Percentiles rank a stretch among this genome's conserved stretches.
Evolutionary conservation across 1,140 invertebrate genomes (phyloP).

Genomic region (Drosophila truncata): DNA sequence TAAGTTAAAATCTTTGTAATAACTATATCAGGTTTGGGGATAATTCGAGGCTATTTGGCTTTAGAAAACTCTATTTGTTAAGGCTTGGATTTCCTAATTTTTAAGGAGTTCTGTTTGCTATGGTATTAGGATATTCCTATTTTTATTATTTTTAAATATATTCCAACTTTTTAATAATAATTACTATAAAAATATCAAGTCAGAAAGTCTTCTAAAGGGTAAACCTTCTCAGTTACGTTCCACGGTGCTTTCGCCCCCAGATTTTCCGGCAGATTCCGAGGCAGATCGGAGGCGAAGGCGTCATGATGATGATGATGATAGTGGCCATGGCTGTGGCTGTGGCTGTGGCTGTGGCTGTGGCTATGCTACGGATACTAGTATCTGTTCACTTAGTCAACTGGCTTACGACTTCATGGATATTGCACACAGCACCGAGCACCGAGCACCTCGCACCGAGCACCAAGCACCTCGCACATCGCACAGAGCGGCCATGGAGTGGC

Average conservation of each 20-base stretch:
- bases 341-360: conserved; percentile 4
- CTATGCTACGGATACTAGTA: conserved; percentile 33
- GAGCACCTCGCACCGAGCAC: conserved; percentile 14
- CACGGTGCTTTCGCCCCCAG: conserved; percentile 52
- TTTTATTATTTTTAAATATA: no score
- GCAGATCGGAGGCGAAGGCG: conserved; percentile 28
- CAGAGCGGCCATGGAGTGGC: conserved; percentile 27
- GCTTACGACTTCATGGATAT: conserved; percentile 73
- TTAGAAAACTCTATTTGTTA: neutral
- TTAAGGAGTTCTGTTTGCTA: no score
- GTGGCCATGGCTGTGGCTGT: conserved; percentile 21
- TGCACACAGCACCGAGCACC: conserved; percentile 45
- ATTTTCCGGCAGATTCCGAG: conserved; percentile 16
- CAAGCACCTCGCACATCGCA: conserved; percentile 15
- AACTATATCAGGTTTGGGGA: neutral
- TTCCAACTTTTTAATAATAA: no score
- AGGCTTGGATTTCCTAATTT: no score
- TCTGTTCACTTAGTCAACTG: conserved; percentile 67
- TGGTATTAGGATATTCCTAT: no score
- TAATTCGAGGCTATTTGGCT: neutral
- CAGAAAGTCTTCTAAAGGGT: neutral
- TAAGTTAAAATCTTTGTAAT: neutral
- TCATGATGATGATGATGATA: conserved; percentile 24
- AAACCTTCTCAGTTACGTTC: neutral
- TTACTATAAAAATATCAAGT: neutral